Evolutionary conservation across 2,113 vertebrate species (phyloP), one percentile per base, ranked within the genome.

Genomic region (Gulo gulo): DNA sequence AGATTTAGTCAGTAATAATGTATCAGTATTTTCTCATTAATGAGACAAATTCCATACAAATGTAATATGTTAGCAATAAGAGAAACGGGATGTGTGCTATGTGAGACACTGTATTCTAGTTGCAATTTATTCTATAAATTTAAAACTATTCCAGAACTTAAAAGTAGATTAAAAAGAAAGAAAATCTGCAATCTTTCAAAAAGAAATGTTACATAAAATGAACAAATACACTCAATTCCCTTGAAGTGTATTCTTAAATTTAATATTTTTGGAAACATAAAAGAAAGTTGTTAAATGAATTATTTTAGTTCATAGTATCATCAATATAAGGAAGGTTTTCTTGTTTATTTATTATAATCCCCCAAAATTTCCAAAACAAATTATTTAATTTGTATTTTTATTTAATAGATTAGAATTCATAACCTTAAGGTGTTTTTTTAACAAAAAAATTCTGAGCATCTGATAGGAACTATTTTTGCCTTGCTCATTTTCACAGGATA

Each of bases 401-500:
- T 78, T 34, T 63, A 80, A 36, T 39, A 63, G 0, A 74, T 36
- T 26, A 9, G 2, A 82, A 29, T 69, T 10, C 29, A 2, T 84
- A 84, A 82, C 52, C 1, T 47, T 88, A 47, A 52, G 7, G 4
- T 59, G 9, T 4, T 31, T 59, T 59, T 80, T 36, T 18, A 16
- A 42, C 76, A 69, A 47, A 47, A 74, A 47, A 45, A 55, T 71
- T 71, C 47, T 89, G 21, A 89, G 1, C 5, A 8, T 52, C 91
- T 91, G 36, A 67, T 39, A 11, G 42, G 74, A 81, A 79, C 65
- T 91, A 69, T 50, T 96, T 67, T 1, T 91, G 89, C 36, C 71
- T 47, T 93, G 47, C 59, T 79, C 23, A 55, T 83, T 92, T 98
- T 96, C 85, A 93, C 9, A 55, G 61, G 4, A 88, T 57, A 65